Conservation (phyloP, 2,888 invertebrate genomes). For the Apodemia hepburni region DNA sequence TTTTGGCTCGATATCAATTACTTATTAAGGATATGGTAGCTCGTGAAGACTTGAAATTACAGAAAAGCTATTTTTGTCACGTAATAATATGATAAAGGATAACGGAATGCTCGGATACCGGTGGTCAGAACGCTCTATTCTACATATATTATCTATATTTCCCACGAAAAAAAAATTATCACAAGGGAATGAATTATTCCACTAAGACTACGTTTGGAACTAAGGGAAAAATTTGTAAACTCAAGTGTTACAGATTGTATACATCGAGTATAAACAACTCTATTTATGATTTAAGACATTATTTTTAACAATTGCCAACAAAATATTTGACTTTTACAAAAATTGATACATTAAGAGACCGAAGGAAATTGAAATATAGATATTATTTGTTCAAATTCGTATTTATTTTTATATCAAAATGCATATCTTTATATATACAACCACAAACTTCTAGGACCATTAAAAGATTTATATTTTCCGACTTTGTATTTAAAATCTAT, state of each 20-base stretch:
- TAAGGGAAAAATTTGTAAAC: too few species aligned
- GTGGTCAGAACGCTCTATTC: slow-evolving; percentile 54
- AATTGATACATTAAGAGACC: background rate
- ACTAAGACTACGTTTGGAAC: too few species aligned
- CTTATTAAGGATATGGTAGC: slow-evolving; percentile 48
- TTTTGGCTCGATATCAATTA: slow-evolving; percentile 51
- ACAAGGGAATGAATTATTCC: background rate
- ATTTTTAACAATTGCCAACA: background rate
- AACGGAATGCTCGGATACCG: slow-evolving; percentile 54
- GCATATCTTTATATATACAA: slow-evolving; percentile 31
- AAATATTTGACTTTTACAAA: background rate
- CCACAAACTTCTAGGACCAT: slow-evolving; percentile 32
- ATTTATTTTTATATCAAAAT: slow-evolving; percentile 32
- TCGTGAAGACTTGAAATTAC: slow-evolving; percentile 51
- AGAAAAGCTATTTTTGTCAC: slow-evolving; percentile 77
- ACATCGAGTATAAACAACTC: background rate
- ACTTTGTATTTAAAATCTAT: slow-evolving; percentile 30
- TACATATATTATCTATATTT: slow-evolving; percentile 30
- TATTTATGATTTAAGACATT: background rate
- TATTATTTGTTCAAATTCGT: slow-evolving; percentile 23
- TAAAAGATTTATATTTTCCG: slow-evolving; percentile 21
- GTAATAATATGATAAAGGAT: slow-evolving; percentile 51
- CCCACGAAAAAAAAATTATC: background rate
- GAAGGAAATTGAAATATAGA: slow-evolving; percentile 11
- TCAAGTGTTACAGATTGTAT: too few species aligned